These are phyloP conservation scores for Pelagia noctiluca DNA, from an alignment of 30 jellyfish, hydroid and myxozoan genomes.

Conservation along the genomic window DNA sequence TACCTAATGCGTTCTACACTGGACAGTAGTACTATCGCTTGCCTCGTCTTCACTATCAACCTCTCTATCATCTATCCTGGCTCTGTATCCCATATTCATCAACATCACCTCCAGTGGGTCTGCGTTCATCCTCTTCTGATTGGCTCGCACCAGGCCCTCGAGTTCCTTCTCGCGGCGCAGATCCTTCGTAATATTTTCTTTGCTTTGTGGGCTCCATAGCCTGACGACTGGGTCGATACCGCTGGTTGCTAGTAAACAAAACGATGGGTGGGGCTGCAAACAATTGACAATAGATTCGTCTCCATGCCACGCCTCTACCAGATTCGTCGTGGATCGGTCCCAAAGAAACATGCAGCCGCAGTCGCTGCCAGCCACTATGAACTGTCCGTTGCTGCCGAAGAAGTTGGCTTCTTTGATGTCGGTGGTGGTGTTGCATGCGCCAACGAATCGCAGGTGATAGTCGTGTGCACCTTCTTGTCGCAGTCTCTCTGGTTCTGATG, in stretches of 20 bases:
- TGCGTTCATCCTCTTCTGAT: constrained; percentile 96
- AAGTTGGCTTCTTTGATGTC: constrained; percentile 96
- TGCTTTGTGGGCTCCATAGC: constrained; percentile 90
- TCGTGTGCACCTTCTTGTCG: constrained; percentile 85
- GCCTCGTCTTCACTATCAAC: constrained; percentile 82
- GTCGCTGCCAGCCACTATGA: constrained; percentile 97
- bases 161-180: constrained; percentile 81
- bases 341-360: constrained; percentile 97
- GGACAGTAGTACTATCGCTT: constrained; percentile 59
- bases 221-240: constrained; percentile 99
- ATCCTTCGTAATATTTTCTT: constrained; percentile 54
- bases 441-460: constrained; percentile 84
- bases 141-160: constrained; percentile 87
- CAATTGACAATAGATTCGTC: constrained; percentile 98
- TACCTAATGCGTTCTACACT: constrained; percentile 85
- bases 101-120: constrained; percentile 97
- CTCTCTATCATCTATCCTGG: constrained; percentile 58
- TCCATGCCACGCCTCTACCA: constrained; percentile 98
- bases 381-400: constrained; percentile 90
- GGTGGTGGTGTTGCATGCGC: constrained; percentile 97
- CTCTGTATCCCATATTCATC: constrained; percentile 96
- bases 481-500: constrained; percentile 73
- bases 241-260: constrained; percentile 93
- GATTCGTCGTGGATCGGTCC: constrained; percentile 92
- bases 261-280: constrained; percentile 95